A percentile compares a stretch with the other conserved stretches of the same genome.
phyloP scores from a whole-genome alignment of 2,113 vertebrate species.

The Collichthys lucidus region DNA sequence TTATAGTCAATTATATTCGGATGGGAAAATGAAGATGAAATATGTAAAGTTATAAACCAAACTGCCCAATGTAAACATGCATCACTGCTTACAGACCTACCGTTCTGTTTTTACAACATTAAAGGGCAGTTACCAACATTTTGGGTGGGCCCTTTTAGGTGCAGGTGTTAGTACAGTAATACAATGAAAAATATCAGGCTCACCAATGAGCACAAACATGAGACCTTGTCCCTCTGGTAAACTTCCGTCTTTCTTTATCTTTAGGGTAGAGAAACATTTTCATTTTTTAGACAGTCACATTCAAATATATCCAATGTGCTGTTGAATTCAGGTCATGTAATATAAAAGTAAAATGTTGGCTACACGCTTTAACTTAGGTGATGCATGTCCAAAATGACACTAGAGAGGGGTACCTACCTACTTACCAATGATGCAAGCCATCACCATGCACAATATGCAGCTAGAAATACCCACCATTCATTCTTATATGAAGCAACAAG shows the following conservation, averaged over 20 bases:
- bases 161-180: background rate
- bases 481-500: background rate
- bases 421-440: background rate
- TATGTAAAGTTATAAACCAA: background rate
- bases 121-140: background rate
- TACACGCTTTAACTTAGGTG: too few species aligned
- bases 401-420: too few species aligned
- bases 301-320: background rate
- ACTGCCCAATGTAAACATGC: background rate
- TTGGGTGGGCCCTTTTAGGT: background rate
- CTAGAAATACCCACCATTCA: background rate
- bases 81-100: background rate
- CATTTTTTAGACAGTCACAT: constrained; percentile 5
- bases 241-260: background rate
- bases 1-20: too few species aligned
- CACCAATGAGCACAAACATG: background rate
- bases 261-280: constrained; percentile 1
- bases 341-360: too few species aligned
- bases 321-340: too few species aligned
- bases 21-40: background rate
- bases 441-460: background rate
- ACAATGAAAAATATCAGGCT: background rate
- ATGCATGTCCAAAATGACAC: too few species aligned
- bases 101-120: background rate
- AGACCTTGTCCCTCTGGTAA: background rate